Base-by-base conservation (phyloP, 1,140 invertebrate species). In the Theocolax elegans region DNA sequence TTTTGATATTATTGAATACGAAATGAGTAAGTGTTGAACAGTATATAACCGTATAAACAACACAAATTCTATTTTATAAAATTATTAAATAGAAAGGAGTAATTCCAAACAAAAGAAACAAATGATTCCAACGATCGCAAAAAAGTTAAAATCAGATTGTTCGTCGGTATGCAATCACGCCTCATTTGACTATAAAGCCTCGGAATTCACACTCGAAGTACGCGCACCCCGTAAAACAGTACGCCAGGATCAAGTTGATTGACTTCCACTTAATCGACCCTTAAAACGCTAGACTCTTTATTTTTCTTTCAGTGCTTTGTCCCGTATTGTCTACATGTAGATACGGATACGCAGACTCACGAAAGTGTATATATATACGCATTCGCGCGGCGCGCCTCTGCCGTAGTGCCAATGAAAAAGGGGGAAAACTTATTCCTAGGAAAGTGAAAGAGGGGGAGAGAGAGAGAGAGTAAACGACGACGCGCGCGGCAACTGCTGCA, bases 401-500 rank as follows among this genome's bases (percentile, higher is more conserved):
- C n/a, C 49, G 17, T 23, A 21, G 15, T 2, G 13, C 21, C 25
- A 40, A 66, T 15, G 9, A 54, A 54, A 46, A 66, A 46, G 17
- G 40, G 63, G 49, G 63, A 29, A 63, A 40, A 51, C 31, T 51
- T 13, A 1, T 25, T 40, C 31, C n/a, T 0, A 51, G 51, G 40
- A 51, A 35, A 27, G 58, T n/a, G 15, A 49, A 25, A 65, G 48
- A 51, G 62, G 19, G 31, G 31, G 49, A 51, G 44, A 51, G 17
- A 15, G 46, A 63, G 44, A 38, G 44, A 65, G 31, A 4, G 15
- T 13, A 44, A 17, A 56, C 19, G 6, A 15, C 25, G 13, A n/a
- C 40, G 38, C 17, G 40, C 44, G 25, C 44, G 35, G 40, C 49
- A 66, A 66, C 64, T 66, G 64, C 51, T 66, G 27, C 3, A 10